Percentiles rank a stretch among this genome's conserved stretches.
Evolutionary conservation across 2,113 vertebrate species (phyloP).

Genomic region (Cyprinodon brontotheroides): DNA sequence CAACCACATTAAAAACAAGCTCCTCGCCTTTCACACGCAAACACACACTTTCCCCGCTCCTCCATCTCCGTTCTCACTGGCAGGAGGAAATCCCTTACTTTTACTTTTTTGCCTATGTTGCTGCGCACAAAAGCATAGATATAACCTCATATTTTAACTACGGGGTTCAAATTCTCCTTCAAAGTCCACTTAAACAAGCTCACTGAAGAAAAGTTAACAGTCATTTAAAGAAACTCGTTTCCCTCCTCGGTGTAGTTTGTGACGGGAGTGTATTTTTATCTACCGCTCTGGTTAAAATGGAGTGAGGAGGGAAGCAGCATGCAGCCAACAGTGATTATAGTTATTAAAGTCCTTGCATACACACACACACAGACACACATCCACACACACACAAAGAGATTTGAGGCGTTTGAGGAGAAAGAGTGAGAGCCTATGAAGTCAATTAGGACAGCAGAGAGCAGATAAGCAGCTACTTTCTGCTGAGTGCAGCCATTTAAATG

Average conservation of each 20-base stretch:
- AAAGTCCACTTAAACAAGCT: conserved; percentile 17
- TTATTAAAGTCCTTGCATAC: conserved; percentile 68
- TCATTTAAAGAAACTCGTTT: conserved; percentile 48
- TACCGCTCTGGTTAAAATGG: conserved; percentile 65
- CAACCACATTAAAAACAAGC: conserved; percentile 58
- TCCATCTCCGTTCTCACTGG: not conserved
- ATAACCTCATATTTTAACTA: conserved; percentile 6
- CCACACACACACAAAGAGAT: not conserved
- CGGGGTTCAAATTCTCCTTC: conserved; percentile 4
- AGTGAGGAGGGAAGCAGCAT: conserved; percentile 69
- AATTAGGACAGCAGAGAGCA: conserved; percentile 58
- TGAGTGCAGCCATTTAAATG: conserved; percentile 2
- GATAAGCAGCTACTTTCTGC: conserved; percentile 40
- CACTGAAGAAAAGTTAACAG: conserved; percentile 41
- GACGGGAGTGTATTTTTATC: conserved; percentile 72
- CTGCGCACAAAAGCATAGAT: not conserved
- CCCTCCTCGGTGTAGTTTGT: conserved; percentile 55
- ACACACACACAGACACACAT: conserved; percentile 23
- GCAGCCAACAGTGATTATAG: conserved; percentile 77
- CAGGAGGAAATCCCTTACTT: conserved; percentile 9
- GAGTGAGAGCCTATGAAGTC: conserved; percentile 52
- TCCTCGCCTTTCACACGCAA: conserved; percentile 11
- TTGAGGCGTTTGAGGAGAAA: conserved; percentile 42
- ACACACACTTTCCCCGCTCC: conserved; percentile 4
- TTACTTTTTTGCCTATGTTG: not conserved